Conservation (phyloP, 2,797 vertebrate species). For the Girardinus metallicus region DNA sequence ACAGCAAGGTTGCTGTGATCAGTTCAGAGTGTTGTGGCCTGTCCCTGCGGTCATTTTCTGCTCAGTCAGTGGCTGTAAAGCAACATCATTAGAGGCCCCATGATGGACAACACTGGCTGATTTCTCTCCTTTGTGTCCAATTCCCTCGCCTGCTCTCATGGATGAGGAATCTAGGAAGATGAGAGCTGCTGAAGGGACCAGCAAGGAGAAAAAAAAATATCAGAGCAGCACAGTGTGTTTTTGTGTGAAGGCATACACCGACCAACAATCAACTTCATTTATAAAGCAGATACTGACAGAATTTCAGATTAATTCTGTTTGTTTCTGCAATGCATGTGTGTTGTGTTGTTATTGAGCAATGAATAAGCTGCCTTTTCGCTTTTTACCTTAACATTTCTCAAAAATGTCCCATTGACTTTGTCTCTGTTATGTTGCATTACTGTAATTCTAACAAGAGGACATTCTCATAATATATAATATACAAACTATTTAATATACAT, state of each 20-base stretch:
- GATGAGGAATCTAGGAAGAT: conserved; percentile 52
- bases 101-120: conserved; percentile 54
- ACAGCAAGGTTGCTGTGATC: conserved; percentile 34
- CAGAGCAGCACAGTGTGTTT: conserved; percentile 33
- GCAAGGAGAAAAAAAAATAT: conserved; percentile 37
- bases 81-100: conserved; percentile 60
- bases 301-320: not conserved
- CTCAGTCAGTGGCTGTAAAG: conserved; percentile 47
- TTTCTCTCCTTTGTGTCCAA: conserved; percentile 39
- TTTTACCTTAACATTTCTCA: not conserved
- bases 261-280: not conserved
- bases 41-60: conserved; percentile 52
- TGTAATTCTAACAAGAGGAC: not conserved
- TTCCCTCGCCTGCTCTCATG: conserved; percentile 34
- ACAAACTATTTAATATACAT: not conserved
- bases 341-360: not conserved
- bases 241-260: not conserved
- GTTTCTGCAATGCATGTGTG: not conserved
- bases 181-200: conserved; percentile 35
- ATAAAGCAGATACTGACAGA: not conserved
- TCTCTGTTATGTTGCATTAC: not conserved
- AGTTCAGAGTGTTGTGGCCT: conserved; percentile 27
- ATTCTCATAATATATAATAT: not conserved
- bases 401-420: not conserved
- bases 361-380: not conserved